Evolutionary conservation across 2,797 vertebrate species (phyloP), one percentile per base, ranked within the genome.

Genomic region (Hippopotamyrus pictus): DNA sequence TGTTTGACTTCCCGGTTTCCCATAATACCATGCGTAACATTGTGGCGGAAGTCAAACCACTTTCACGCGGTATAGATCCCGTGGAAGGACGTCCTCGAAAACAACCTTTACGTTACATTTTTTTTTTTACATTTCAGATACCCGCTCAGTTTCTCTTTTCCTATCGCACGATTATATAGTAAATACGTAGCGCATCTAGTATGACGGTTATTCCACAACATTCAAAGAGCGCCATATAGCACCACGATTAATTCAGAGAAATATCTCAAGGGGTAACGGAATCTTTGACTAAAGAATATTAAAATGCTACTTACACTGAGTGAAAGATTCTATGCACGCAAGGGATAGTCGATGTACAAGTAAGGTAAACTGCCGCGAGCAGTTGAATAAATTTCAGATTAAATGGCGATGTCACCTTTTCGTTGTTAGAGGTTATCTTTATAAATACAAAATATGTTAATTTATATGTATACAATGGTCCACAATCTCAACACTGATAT

Each of bases 1-100:
- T 86, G 14, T 12, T 86, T 86, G 29, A 54, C n/a, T 29, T 53
- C 54, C 29, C 86, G 4, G 54, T n/a, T 57, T 87, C 86, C 86
- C 86, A 87, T 87, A 59, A 87, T 87, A n/a, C 86, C 53, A 87
- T 41, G 86, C 51, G 53, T 17, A 44, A 87, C 51, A 62, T 19
- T 41, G 86, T 37, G 41, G 19, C 86, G 86, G 53, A 87, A 87
- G 86, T 59, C 33, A 33, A 86, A 86, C 3, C 76, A 22, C 46
- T 84, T 85, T 53, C 48, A 51, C 12, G 19, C 79, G 7, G 79
- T 48, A 83, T 46, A 48, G 22, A 85, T 82, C 76, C 76, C 7
- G 76, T 44, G 19, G 37, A 46, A 44, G 41, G 76, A 46, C 41
- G 76, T 82, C 41, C 76, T 82, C 41, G 19, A 22, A 46, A 82